phyloP scores from a whole-genome alignment of 2,888 invertebrate species.

The Epistrophella euchroma region DNA sequence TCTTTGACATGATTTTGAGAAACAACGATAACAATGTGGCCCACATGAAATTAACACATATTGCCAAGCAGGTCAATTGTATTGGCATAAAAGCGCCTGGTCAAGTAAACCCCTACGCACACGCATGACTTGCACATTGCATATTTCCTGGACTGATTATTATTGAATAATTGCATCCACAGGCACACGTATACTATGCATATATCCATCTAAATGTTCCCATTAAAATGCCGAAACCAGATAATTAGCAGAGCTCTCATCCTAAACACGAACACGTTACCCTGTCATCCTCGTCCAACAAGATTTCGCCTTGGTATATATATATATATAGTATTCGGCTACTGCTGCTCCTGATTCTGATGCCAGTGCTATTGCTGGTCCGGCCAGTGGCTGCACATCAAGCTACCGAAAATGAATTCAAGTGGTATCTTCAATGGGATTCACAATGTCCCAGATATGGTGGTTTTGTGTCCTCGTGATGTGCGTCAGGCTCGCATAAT shows the following conservation, averaged over 20 bases:
- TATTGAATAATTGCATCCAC: constrained; percentile 44
- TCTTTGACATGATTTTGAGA: constrained; percentile 60
- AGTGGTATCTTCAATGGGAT: constrained; percentile 73
- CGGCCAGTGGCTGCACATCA: constrained; percentile 59
- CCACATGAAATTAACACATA: constrained; percentile 67
- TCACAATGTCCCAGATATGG: constrained; percentile 73
- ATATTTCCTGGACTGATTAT: constrained; percentile 54
- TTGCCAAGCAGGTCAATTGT: constrained; percentile 58
- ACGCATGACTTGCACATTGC: constrained; percentile 21
- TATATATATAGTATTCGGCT: not conserved
- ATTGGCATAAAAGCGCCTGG: constrained; percentile 53
- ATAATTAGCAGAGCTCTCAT: constrained; percentile 70
- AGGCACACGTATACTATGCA: constrained; percentile 30
- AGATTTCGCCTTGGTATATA: not conserved
- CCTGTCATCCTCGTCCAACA: constrained; percentile 45
- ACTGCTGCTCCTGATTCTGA: not conserved
- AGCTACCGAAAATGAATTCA: constrained; percentile 71
- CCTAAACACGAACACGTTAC: constrained; percentile 46
- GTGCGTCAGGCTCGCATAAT: constrained; percentile 73
- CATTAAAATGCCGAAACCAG: constrained; percentile 68
- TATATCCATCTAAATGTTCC: constrained; percentile 50
- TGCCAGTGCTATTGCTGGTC: constrained; percentile 3
- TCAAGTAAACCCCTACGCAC: constrained; percentile 17
- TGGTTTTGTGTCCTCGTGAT: constrained; percentile 71
- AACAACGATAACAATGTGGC: constrained; percentile 58